A percentile compares a stretch with the other conserved stretches of the same genome.
Conservation (phyloP, 2,888 invertebrate genomes). For the Sarcophaga caerulescens region DNA sequence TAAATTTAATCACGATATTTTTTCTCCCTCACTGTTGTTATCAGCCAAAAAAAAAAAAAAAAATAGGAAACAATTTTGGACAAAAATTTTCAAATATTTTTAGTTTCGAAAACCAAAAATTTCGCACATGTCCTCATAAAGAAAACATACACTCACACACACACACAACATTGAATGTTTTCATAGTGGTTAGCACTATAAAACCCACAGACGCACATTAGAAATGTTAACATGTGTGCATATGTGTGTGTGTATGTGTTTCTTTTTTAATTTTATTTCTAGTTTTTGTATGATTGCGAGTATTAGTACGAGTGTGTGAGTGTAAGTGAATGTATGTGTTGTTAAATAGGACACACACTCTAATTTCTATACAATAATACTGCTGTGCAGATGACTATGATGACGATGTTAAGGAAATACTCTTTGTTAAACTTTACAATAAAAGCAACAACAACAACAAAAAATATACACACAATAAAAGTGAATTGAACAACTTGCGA, state of each 20-base stretch:
- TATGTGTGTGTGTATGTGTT: neutral
- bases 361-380: constrained; percentile 22
- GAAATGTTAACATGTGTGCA: neutral
- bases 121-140: neutral
- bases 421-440: constrained; percentile 39
- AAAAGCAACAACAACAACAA: neutral
- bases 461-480: constrained; percentile 36
- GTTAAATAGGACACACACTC: constrained; percentile 12
- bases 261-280: neutral
- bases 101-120: constrained; percentile 6
- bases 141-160: neutral
- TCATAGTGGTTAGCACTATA: neutral
- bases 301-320: neutral
- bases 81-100: neutral
- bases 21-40: no score
- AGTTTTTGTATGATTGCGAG: neutral
- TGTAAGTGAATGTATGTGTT: neutral
- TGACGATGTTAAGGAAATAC: constrained; percentile 7
- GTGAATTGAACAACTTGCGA: constrained; percentile 54
- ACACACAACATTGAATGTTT: neutral
- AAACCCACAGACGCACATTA: neutral
- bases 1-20: no score
- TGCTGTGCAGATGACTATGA: constrained; percentile 35
- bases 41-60: no score
- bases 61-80: no score